A percentile compares a stretch with the other conserved stretches of the same genome.
Evolutionary conservation across 1,140 invertebrate genomes (phyloP).

Genomic region (Drosophila saltans): DNA sequence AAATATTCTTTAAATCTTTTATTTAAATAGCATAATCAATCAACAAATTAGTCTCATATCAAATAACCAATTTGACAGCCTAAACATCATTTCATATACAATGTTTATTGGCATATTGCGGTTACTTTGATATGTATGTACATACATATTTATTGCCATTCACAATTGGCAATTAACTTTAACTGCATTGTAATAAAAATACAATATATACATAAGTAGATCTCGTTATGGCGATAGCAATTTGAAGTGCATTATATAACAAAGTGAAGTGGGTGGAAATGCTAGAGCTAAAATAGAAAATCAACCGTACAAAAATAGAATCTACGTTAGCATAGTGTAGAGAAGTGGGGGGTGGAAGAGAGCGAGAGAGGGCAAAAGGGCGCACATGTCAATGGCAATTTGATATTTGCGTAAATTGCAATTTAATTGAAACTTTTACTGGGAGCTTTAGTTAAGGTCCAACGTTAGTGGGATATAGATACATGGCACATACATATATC

Average conservation of each 20-base stretch:
- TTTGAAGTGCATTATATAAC: constrained; percentile 41
- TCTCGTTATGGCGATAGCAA: constrained; percentile 29
- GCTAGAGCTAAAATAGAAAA: not conserved
- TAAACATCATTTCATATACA: constrained; percentile 5
- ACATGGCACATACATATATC: no score
- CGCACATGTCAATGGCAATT: constrained; percentile 48
- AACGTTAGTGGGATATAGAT: no score
- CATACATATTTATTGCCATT: constrained; percentile 8
- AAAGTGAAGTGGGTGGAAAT: not conserved
- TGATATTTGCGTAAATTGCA: constrained; percentile 59
- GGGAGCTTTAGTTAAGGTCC: not conserved
- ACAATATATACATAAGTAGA: constrained; percentile 30
- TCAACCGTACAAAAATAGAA: constrained; percentile 6
- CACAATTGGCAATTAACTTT: constrained; percentile 55
- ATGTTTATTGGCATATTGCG: constrained; percentile 10
- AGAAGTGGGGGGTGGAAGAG: not conserved
- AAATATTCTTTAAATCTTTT: not conserved
- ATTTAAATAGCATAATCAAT: not conserved
- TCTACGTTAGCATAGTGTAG: not conserved
- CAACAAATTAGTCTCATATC: constrained; percentile 7
- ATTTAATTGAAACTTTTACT: constrained; percentile 65
- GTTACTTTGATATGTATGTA: constrained; percentile 5
- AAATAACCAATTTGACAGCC: constrained; percentile 11
- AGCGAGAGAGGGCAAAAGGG: not conserved
- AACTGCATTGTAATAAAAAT: constrained; percentile 42